phyloP scores from a whole-genome alignment of 1,140 invertebrate species.

The Drosophila sturtevanti region DNA sequence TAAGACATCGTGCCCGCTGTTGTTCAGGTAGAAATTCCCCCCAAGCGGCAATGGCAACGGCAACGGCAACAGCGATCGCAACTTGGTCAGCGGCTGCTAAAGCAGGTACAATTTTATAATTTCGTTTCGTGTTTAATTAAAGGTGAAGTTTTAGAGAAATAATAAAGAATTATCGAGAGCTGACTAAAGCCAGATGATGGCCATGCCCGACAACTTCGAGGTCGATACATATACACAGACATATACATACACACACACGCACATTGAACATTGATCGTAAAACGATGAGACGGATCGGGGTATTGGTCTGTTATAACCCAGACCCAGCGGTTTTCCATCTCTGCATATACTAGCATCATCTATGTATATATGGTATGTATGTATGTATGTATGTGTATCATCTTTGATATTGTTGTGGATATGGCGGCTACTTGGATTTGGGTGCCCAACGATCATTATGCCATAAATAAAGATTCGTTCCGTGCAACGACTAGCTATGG shows the following conservation, averaged over 20 bases:
- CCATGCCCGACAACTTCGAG: constrained; percentile 19
- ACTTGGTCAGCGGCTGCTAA: constrained; percentile 61
- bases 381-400: no score
- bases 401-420: not conserved
- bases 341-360: constrained; percentile 23
- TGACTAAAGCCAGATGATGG: constrained; percentile 49
- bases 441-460: constrained; percentile 66
- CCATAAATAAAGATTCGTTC: constrained; percentile 82
- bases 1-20: constrained; percentile 28
- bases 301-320: constrained; percentile 17
- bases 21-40: constrained; percentile 72
- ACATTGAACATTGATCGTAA: constrained; percentile 68
- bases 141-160: constrained; percentile 82
- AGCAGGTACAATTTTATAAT: constrained; percentile 81
- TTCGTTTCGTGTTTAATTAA: constrained; percentile 82
- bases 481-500: constrained; percentile 62
- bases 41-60: constrained; percentile 36
- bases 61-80: constrained; percentile 29
- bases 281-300: constrained; percentile 54
- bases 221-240: constrained; percentile 20
- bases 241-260: constrained; percentile 27
- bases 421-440: constrained; percentile 46
- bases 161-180: constrained; percentile 79
- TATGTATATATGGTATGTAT: no score
- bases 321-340: constrained; percentile 30